A percentile compares a stretch with the other conserved stretches of the same genome.
These are phyloP conservation scores for Dinothrombium tinctorium DNA, from an alignment of 1,140 invertebrate species.

Conservation along the genomic window DNA sequence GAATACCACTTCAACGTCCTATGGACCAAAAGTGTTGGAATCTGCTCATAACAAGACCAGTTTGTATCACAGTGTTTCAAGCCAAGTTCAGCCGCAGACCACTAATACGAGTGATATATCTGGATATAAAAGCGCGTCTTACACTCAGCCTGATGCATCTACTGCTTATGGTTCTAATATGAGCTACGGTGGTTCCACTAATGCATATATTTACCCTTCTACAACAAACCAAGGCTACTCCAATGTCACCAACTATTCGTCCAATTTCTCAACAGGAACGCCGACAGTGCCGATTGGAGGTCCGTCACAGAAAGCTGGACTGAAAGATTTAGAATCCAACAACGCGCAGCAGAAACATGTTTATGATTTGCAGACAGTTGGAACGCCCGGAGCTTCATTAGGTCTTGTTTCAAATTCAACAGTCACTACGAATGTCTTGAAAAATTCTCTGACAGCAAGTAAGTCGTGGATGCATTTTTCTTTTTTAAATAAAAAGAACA, in stretches of 20 bases:
- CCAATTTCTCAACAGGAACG: neutral
- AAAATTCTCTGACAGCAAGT: slow-evolving; percentile 5
- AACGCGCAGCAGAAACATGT: neutral
- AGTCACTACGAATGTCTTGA: slow-evolving; percentile 3
- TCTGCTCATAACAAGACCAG: neutral
- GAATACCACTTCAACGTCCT: too few species aligned
- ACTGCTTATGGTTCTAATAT: neutral
- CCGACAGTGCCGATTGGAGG: neutral
- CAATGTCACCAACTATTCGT: neutral
- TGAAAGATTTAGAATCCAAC: neutral
- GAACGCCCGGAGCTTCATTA: neutral
- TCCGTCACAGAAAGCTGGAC: neutral
- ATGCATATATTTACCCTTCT: neutral
- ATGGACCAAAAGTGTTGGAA: too few species aligned
- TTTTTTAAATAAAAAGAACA: too few species aligned
- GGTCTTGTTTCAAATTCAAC: slow-evolving; percentile 2
- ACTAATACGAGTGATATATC: neutral
- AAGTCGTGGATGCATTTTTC: neutral
- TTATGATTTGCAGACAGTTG: slow-evolving; percentile 1
- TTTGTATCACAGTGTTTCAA: neutral
- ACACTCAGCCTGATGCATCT: neutral
- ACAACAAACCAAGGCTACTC: neutral
- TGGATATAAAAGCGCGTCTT: neutral
- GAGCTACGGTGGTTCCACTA: neutral
- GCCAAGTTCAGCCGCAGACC: neutral